Conservation (phyloP, 2,888 invertebrate genomes). For the Hirtodrosophila trivittata region DNA sequence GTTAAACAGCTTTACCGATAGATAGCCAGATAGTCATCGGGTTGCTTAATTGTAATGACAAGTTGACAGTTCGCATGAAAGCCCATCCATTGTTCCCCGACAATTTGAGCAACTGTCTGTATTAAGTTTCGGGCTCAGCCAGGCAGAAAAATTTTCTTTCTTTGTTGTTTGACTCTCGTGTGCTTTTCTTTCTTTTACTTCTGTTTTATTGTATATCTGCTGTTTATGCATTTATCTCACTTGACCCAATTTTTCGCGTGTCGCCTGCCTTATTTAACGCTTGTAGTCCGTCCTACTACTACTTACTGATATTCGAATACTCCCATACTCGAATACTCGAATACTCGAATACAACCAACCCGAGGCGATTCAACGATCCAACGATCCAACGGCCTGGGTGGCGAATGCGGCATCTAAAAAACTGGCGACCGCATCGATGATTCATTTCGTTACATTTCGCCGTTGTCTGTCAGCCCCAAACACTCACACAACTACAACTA, state of each 20-base stretch:
- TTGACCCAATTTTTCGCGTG: slow-evolving; percentile 66
- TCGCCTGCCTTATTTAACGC: slow-evolving; percentile 71
- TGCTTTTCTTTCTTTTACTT: slow-evolving; percentile 26
- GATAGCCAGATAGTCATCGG: slow-evolving; percentile 71
- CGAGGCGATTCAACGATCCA: too few species aligned
- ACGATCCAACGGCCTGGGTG: slow-evolving; percentile 64
- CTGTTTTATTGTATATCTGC: slow-evolving; percentile 27
- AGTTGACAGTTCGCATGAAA: slow-evolving; percentile 80
- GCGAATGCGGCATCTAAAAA: slow-evolving; percentile 38
- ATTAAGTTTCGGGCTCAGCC: slow-evolving; percentile 41
- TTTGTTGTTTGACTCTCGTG: slow-evolving; percentile 29
- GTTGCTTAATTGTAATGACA: slow-evolving; percentile 75
- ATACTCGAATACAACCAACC: neutral
- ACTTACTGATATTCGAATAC: slow-evolving; percentile 22
- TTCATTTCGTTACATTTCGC: slow-evolving; percentile 69
- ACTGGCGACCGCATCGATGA: slow-evolving; percentile 46
- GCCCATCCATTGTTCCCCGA: slow-evolving; percentile 64
- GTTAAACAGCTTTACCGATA: slow-evolving; percentile 45
- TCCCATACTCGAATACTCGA: neutral
- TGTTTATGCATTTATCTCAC: slow-evolving; percentile 67
- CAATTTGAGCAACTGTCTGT: slow-evolving; percentile 34
- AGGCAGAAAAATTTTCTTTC: slow-evolving; percentile 41
- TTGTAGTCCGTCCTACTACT: slow-evolving; percentile 29
- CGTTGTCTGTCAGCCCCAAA: slow-evolving; percentile 29
- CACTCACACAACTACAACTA: too few species aligned